A percentile compares a stretch with the other conserved stretches of the same genome.
Evolutionary conservation across 1,140 invertebrate species (phyloP).

Genomic region (Venturia canescens): DNA sequence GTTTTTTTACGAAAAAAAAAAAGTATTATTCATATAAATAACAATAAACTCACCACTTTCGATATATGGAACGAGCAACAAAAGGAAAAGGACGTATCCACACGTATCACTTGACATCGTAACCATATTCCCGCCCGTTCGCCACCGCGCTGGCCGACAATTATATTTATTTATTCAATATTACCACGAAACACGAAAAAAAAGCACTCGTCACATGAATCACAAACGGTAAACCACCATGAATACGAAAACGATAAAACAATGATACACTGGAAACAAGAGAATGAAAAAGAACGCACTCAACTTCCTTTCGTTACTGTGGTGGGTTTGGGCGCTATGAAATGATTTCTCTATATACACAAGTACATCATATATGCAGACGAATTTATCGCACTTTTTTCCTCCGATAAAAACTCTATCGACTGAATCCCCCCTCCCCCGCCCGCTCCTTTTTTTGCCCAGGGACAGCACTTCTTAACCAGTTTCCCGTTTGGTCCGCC

Average conservation of each 20-base stretch:
- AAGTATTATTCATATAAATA: constrained; percentile 5
- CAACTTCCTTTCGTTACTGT: constrained; percentile 2
- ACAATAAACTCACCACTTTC: constrained; percentile 72
- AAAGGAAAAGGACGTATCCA: constrained; percentile 73
- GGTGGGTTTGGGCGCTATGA: background rate
- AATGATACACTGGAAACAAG: background rate
- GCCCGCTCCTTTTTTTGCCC: constrained; percentile 5
- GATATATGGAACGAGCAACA: constrained; percentile 75
- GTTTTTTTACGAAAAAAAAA: no score
- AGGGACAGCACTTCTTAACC: constrained; percentile 32
- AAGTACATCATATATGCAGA: background rate
- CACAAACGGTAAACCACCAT: background rate
- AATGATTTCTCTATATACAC: background rate
- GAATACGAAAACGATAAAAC: constrained; percentile 21
- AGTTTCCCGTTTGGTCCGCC: constrained; percentile 49
- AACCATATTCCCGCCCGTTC: constrained; percentile 67
- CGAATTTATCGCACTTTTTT: background rate
- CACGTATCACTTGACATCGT: constrained; percentile 74
- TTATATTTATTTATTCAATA: constrained; percentile 26
- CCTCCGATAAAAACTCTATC: constrained; percentile 15
- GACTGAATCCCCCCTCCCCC: background rate
- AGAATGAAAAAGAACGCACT: background rate
- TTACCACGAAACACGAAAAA: background rate
- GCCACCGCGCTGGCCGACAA: constrained; percentile 32
- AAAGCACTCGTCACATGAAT: constrained; percentile 6